A percentile compares a stretch with the other conserved stretches of the same genome.
These are phyloP conservation scores for Apodemia mormo DNA, from an alignment of 2,888 invertebrate species.

Conservation along the genomic window DNA sequence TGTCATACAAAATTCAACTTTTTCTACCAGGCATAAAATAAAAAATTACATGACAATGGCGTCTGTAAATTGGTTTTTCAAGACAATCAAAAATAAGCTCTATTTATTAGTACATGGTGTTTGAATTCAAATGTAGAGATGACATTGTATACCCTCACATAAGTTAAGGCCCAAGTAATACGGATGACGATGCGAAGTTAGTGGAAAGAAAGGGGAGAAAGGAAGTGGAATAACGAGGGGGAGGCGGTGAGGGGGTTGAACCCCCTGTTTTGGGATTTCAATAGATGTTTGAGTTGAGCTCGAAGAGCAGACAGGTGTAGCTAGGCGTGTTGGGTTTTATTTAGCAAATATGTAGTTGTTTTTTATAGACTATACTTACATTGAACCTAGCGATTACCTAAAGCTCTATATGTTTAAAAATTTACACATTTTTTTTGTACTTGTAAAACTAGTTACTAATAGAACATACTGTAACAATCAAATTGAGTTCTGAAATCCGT, in stretches of 20 bases:
- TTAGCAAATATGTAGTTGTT: slow-evolving; percentile 19
- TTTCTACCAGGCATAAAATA: slow-evolving; percentile 38
- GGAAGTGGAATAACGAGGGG: slow-evolving; percentile 69
- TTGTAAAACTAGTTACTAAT: too few species aligned
- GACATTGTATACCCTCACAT: slow-evolving; percentile 63
- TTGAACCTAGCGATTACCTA: neutral
- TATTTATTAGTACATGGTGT: slow-evolving; percentile 31
- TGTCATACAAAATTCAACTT: slow-evolving; percentile 45
- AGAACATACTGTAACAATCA: too few species aligned
- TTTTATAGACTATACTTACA: neutral
- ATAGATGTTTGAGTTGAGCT: slow-evolving; percentile 76
- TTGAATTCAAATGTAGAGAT: slow-evolving; percentile 38
- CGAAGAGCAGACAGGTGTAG: slow-evolving; percentile 71
- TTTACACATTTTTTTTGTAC: too few species aligned
- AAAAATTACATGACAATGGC: slow-evolving; percentile 44
- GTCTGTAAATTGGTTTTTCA: slow-evolving; percentile 64
- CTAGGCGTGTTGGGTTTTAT: slow-evolving; percentile 38
- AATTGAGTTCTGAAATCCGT: too few species aligned
- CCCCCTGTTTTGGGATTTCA: slow-evolving; percentile 80
- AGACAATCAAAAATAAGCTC: slow-evolving; percentile 39
- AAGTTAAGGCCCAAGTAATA: slow-evolving; percentile 80
- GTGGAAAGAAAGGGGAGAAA: slow-evolving; percentile 78
- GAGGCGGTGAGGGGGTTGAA: slow-evolving; percentile 46
- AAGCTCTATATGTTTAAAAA: too few species aligned
- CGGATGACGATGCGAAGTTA: slow-evolving; percentile 80